Percentiles rank a stretch among this genome's conserved stretches.
These are phyloP conservation scores for Lagenorhynchus albirostris DNA, from an alignment of 2,113 vertebrate genomes.

Conservation along the genomic window DNA sequence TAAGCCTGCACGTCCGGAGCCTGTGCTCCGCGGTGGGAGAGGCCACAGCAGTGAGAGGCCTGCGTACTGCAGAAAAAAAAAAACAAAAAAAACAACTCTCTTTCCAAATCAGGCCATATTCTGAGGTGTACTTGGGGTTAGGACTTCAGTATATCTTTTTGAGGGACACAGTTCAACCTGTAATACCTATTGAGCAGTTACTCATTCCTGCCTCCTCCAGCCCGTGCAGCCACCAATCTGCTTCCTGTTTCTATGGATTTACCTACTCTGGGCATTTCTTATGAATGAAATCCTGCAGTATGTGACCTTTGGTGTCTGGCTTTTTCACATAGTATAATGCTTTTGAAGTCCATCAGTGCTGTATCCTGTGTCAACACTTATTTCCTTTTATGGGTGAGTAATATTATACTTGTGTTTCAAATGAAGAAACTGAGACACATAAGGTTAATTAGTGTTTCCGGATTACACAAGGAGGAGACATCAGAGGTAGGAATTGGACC, in stretches of 20 bases:
- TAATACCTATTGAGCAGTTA: background rate
- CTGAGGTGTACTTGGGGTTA: background rate
- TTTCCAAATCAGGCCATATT: background rate
- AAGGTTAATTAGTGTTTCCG: background rate
- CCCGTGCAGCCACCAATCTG: background rate
- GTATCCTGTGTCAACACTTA: background rate
- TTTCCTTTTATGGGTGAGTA: background rate
- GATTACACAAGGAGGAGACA: background rate
- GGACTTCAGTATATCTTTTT: background rate
- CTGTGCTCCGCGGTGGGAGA: too few relatives aligned
- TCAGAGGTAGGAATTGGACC: background rate
- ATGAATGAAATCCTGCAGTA: background rate
- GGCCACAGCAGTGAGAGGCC: too few relatives aligned
- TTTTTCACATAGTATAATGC: background rate
- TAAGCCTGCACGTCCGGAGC: too few relatives aligned
- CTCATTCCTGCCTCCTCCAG: background rate
- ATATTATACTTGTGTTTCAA: background rate
- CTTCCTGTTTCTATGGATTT: background rate
- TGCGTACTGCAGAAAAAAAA: too few relatives aligned
- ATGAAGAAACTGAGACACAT: background rate
- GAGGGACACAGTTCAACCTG: background rate
- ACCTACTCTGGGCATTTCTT: background rate
- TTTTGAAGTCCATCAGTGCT: background rate
- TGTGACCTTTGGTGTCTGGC: background rate
- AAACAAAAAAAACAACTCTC: background rate